These are phyloP conservation scores for Potamarius usumacintae DNA, from an alignment of 2,113 vertebrate species.

Conservation along the genomic window DNA sequence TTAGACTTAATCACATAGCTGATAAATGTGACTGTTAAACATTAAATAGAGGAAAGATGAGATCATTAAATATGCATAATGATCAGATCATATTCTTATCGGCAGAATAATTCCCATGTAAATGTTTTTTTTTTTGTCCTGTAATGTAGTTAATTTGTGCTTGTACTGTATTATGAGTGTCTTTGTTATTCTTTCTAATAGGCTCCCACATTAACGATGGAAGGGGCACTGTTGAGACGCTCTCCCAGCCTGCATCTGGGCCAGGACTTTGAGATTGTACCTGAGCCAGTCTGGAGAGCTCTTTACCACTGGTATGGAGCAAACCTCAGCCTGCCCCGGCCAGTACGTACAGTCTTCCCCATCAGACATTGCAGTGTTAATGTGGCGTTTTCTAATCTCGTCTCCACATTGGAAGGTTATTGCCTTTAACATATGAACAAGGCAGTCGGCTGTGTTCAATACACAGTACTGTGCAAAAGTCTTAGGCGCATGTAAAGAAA, in stretches of 20 bases:
- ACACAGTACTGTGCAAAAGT: too few relatives aligned
- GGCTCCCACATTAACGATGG: slow-evolving; percentile 84
- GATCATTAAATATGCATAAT: neutral
- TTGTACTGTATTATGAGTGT: neutral
- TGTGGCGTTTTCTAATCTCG: neutral
- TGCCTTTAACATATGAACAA: neutral
- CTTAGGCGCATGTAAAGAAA: too few relatives aligned
- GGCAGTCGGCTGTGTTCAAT: neutral
- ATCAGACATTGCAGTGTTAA: neutral
- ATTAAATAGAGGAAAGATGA: neutral
- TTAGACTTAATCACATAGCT: neutral
- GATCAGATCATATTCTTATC: neutral
- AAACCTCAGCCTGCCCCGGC: slow-evolving; percentile 82
- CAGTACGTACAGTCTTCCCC: slow-evolving; percentile 72
- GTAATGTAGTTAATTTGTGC: neutral
- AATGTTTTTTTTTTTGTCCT: neutral
- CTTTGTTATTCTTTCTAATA: slow-evolving; percentile 41
- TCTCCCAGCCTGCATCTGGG: slow-evolving; percentile 77
- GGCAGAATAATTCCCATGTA: neutral
- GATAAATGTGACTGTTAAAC: neutral
- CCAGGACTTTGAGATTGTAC: slow-evolving; percentile 83
- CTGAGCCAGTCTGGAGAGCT: slow-evolving; percentile 88
- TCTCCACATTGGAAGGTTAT: neutral
- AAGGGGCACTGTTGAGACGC: slow-evolving; percentile 80
- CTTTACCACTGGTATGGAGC: slow-evolving; percentile 89